Conservation (phyloP, 2,797 vertebrate species). For the Schizopygopsis malacanthus region DNA sequence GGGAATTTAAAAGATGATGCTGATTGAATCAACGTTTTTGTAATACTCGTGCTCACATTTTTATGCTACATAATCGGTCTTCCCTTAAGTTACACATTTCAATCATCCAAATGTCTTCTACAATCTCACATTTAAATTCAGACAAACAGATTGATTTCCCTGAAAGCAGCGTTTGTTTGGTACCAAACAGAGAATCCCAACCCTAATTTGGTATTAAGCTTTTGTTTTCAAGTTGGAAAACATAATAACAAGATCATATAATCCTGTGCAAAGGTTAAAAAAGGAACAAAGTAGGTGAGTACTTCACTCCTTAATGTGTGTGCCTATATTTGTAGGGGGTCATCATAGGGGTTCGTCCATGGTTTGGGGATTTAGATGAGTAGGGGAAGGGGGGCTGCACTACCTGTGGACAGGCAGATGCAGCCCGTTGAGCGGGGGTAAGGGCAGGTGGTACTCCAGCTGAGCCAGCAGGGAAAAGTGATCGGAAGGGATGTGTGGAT, state of each 20-base stretch:
- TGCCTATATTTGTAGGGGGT: constrained; percentile 63
- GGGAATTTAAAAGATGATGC: constrained; percentile 48
- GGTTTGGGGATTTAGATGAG: constrained; percentile 44
- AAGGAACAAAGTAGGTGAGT: constrained; percentile 78
- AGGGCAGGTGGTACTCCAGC: constrained; percentile 91
- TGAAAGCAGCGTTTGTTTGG: constrained; percentile 40
- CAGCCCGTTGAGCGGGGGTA: constrained; percentile 89
- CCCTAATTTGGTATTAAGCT: constrained; percentile 86
- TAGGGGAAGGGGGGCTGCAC: constrained; percentile 73
- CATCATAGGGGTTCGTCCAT: constrained; percentile 62
- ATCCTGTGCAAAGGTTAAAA: constrained; percentile 66
- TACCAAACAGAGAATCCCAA: constrained; percentile 81
- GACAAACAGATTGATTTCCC: constrained; percentile 26
- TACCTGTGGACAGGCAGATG: constrained; percentile 95
- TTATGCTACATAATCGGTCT: constrained; percentile 41
- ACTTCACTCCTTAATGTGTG: constrained; percentile 86
- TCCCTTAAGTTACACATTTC: constrained; percentile 25
- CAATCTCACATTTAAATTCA: constrained; percentile 45
- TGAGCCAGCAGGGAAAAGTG: constrained; percentile 99
- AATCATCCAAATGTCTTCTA: constrained; percentile 25
- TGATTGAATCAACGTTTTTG: constrained; percentile 44
- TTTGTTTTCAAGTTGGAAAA: constrained; percentile 70
- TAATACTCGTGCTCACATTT: constrained; percentile 22
- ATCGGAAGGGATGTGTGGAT: constrained; percentile 99
- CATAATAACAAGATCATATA: constrained; percentile 57